These are phyloP conservation scores for Marmota monax DNA, from an alignment of 2,113 vertebrate species.

Conservation along the genomic window DNA sequence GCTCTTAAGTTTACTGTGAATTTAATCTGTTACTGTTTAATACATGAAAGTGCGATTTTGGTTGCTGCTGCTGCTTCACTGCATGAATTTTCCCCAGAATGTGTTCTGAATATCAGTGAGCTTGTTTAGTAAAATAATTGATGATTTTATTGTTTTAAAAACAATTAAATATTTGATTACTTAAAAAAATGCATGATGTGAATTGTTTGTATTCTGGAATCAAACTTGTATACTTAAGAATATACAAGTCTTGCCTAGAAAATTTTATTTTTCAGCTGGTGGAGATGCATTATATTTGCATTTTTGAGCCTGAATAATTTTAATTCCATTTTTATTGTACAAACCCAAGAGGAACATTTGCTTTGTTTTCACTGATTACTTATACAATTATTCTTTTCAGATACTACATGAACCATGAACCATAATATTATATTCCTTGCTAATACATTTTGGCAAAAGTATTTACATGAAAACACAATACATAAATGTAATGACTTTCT, in stretches of 20 bases:
- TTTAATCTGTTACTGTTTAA: conserved; percentile 58
- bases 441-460: conserved; percentile 90
- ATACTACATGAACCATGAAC: conserved; percentile 90
- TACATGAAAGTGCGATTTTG: conserved; percentile 47
- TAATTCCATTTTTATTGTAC: conserved; percentile 89
- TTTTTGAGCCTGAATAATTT: conserved; percentile 91
- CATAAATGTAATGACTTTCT: conserved; percentile 90
- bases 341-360: conserved; percentile 90
- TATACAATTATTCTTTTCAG: conserved; percentile 91
- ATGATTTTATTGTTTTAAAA: conserved; percentile 64
- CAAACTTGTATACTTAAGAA: conserved; percentile 63
- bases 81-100: conserved; percentile 63
- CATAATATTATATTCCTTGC: conserved; percentile 90
- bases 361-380: conserved; percentile 91
- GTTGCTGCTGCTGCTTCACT: neutral
- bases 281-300: conserved; percentile 88
- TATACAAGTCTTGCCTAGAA: conserved; percentile 75
- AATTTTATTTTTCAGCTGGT: conserved; percentile 86
- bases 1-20: conserved; percentile 44
- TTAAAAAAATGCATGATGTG: neutral
- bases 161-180: conserved; percentile 8
- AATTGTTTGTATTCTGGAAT: conserved; percentile 43
- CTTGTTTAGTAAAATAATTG: conserved; percentile 58
- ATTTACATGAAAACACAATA: conserved; percentile 91
- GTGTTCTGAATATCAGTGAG: conserved; percentile 69